Percentiles rank a stretch among this genome's conserved stretches.
Evolutionary conservation across 2,113 vertebrate genomes (phyloP).

Genomic region (Callospermophilus lateralis): DNA sequence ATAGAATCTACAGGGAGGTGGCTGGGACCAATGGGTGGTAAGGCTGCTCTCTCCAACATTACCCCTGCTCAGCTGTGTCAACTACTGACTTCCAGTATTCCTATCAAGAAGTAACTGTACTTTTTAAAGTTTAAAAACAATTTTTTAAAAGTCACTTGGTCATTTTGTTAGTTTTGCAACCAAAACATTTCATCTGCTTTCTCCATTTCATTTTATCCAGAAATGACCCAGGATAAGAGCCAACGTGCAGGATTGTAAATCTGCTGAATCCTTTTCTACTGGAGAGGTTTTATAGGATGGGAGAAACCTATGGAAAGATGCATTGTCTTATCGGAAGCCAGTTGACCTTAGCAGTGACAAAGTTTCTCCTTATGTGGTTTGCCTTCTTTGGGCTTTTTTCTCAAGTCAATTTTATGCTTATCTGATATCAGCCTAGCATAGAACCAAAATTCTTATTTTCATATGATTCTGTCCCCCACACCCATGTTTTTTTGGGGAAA

Average conservation of each 20-base stretch:
- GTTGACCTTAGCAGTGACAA: background rate
- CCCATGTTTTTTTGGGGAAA: background rate
- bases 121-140: background rate
- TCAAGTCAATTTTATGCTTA: background rate
- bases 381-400: background rate
- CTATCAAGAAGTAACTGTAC: background rate
- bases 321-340: background rate
- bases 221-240: background rate
- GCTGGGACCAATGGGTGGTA: background rate
- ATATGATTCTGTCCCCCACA: background rate
- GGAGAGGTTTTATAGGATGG: background rate
- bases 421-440: background rate
- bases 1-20: background rate
- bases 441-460: background rate
- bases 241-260: background rate
- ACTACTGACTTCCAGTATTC: background rate
- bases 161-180: background rate
- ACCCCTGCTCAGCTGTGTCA: background rate
- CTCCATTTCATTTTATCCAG: background rate
- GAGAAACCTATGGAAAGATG: background rate
- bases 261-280: background rate
- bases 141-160: background rate
- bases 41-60: background rate
- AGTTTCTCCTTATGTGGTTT: background rate
- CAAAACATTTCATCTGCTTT: conserved; percentile 15